A percentile compares a stretch with the other conserved stretches of the same genome.
phyloP scores from a whole-genome alignment of 2,888 invertebrate species.

The Spialia ferax region DNA sequence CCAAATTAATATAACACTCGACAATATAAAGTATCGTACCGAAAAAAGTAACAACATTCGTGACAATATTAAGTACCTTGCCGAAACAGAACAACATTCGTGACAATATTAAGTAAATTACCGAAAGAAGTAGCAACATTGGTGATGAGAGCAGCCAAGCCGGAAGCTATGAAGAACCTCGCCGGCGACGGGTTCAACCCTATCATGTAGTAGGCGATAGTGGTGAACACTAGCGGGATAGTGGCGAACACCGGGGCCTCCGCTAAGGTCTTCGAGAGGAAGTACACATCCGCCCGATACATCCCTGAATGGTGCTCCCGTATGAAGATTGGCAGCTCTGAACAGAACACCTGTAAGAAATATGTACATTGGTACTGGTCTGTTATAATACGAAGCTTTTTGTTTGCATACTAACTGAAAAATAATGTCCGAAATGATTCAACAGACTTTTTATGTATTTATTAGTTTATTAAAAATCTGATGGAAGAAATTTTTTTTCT shows the following conservation, averaged over 20 bases:
- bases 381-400: too few species aligned
- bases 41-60: too few species aligned
- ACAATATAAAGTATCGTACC: too few species aligned
- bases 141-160: slow-evolving; percentile 93
- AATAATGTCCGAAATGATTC: too few species aligned
- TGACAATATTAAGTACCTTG: too few species aligned
- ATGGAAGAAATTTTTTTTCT: too few species aligned
- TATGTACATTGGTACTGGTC: too few species aligned
- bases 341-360: slow-evolving; percentile 92
- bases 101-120: slow-evolving; percentile 73
- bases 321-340: slow-evolving; percentile 95
- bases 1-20: too few species aligned
- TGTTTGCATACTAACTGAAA: too few species aligned
- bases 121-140: slow-evolving; percentile 96
- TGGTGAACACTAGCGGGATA: slow-evolving; percentile 93
- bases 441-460: too few species aligned
- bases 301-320: slow-evolving; percentile 96
- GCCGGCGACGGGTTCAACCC: slow-evolving; percentile 91
- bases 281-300: slow-evolving; percentile 97
- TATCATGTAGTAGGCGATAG: slow-evolving; percentile 95
- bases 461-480: too few species aligned
- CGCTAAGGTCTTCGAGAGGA: slow-evolving; percentile 95
- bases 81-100: too few species aligned
- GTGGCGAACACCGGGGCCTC: slow-evolving; percentile 95
- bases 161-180: slow-evolving; percentile 91